Evolutionary conservation across 2,113 vertebrate species (phyloP), one percentile per base, ranked within the genome.

Genomic region (Scatophagus argus): DNA sequence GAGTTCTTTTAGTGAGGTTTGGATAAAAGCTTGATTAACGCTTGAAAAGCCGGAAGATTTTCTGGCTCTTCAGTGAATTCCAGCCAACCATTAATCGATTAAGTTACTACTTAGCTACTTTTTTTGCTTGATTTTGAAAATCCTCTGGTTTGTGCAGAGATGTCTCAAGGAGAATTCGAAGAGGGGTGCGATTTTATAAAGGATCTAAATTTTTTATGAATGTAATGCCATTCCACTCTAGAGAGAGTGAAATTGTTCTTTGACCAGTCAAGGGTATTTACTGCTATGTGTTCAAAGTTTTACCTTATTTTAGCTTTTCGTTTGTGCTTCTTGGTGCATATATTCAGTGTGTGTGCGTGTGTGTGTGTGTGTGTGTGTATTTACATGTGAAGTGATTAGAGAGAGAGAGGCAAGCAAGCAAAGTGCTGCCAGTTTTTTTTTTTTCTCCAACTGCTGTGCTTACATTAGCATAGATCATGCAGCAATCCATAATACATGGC

Each of bases 401-500:
- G 34, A 75, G 27, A 77, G 49, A 55, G 54, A 63, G 41, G 60
- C 31, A 60, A 82, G 60, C 31, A 60, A 82, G 58, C 56, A 61
- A 79, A 84, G 65, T 51, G 76, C 21, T 75, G 83, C 78, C 83
- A 75, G 27, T 63, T 77, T 85, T 75, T 89, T 76, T 76, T 51
- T 14, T 49, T 23, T 6, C 31, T 10, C 38, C 56, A 64, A 79
- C 77, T 76, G 82, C 82, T 71, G 75, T 60, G 61, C 74, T 58
- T 60, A 81, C 66, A 87, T 92, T 92, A 87, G 81, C 84, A 88
- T 84, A 89, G 81, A 77, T 91, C 82, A 90, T 74, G 64, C 78
- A 56, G 74, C 74, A 60, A 89, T 93, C 77, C 70, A 92, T 91
- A 90, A 91, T 84, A 75, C 81, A 91, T 87, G 77, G 77, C 86